Evolutionary conservation across 2,888 invertebrate genomes (phyloP), one percentile per base, ranked within the genome.

Genomic region (Pediacus dermestoides): DNA sequence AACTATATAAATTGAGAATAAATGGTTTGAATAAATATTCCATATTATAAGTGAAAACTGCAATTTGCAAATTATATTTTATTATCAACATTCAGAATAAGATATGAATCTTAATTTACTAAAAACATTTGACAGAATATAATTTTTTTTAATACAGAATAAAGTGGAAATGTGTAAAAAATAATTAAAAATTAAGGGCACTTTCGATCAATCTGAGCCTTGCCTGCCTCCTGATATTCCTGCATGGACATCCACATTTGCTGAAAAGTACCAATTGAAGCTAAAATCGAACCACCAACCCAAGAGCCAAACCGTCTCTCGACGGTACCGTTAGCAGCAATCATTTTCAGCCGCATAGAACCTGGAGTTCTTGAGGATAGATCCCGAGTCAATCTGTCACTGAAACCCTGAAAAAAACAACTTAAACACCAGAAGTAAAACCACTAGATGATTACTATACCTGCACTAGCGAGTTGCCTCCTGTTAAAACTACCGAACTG

Each of bases 191-290:
- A n/a, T n/a, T 80, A 89, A 37, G 89, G 89, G 57, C 89, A 90
- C 70, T 99, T 99, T 61, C 96, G 78, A 62, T 99, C 99, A 26
- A 99, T 89, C 71, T 96, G 95, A 22, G 87, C 82, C 64, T 95
- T 96, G 13, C 99, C 99, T 0, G 88, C 88, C 65, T 99, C 99
- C 61, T 99, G 96, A 68, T 97, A 99, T 69, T 99, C 99, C 68
- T 96, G 95, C 56, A 94, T 94, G 0, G 95, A 95, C 55, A 99
- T 93, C 99, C 99, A 99, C 93, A 99, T 95, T 71, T 99, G 97
- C 64, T 99, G 99, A 75, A 99, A 99, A 11, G 96, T 94, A 4
- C 99, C 97, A 61, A 99, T 86, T 1, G 97, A 97, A 0, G 96
- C 97, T 30, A 99, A 73, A 58, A 99, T 99, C 0, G 97, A 99